Evolutionary conservation across 2,888 invertebrate genomes (phyloP).

Genomic region (Drosophila siamana): DNA sequence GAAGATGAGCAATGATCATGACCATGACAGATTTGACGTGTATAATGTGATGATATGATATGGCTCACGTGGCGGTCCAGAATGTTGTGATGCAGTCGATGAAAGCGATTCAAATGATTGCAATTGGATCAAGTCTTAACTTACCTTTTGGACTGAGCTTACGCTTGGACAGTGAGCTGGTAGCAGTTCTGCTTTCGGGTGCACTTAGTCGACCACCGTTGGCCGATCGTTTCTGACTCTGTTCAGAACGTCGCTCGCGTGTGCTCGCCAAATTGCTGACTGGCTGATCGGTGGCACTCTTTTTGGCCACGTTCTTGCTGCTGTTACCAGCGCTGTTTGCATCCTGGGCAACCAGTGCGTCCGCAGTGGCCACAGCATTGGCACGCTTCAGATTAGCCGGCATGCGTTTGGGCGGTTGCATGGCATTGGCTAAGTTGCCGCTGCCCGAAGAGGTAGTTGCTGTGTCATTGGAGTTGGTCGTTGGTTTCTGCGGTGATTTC

Average conservation of each 20-base stretch:
- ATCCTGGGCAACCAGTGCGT: constrained; percentile 46
- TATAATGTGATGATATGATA: constrained; percentile 8
- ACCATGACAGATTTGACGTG: constrained; percentile 14
- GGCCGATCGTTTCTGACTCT: constrained; percentile 56
- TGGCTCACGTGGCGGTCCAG: constrained; percentile 22
- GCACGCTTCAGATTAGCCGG: constrained; percentile 60
- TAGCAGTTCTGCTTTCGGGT: constrained; percentile 51
- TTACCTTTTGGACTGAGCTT: constrained; percentile 80
- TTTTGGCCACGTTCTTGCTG: constrained; percentile 79
- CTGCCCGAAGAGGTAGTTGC: constrained; percentile 47
- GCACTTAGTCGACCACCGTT: constrained; percentile 47
- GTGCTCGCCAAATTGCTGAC: constrained; percentile 50
- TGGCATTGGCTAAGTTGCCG: constrained; percentile 36
- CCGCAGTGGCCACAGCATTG: constrained; percentile 38
- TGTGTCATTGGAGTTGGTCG: constrained; percentile 30
- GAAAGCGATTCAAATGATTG: constrained; percentile 25
- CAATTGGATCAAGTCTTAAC: constrained; percentile 24
- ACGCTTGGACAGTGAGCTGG: constrained; percentile 66
- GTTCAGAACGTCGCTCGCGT: constrained; percentile 70
- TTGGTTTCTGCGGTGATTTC: constrained; percentile 80
- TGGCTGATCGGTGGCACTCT: constrained; percentile 70
- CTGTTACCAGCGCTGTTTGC: constrained; percentile 40
- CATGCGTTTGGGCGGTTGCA: constrained; percentile 64
- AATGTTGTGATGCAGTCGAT: constrained; percentile 26
- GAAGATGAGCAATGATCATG: constrained; percentile 14